Conservation (phyloP, 2,888 invertebrate species). For the Agrotis exclamationis region DNA sequence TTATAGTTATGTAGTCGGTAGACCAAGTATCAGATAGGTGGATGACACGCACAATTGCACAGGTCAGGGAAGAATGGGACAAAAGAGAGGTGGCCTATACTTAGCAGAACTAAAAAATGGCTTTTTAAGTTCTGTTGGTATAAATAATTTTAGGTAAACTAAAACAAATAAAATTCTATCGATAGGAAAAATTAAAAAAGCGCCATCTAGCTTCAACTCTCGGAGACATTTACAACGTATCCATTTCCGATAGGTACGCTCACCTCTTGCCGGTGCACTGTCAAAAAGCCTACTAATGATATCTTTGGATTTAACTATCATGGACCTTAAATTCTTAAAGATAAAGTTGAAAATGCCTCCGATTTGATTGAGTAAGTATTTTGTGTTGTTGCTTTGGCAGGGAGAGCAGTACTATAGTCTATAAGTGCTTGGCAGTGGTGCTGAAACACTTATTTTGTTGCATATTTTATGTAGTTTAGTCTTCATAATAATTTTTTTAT, state of each 20-base stretch:
- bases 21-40: too few species aligned
- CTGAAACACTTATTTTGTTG: not conserved
- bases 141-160: not conserved
- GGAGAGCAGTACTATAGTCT: conserved; percentile 25
- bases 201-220: conserved; percentile 47
- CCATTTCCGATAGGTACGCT: conserved; percentile 74
- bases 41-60: too few species aligned
- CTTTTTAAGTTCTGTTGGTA: not conserved
- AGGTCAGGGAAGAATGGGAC: too few species aligned
- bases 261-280: conserved; percentile 81
- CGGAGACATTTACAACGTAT: conserved; percentile 68
- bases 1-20: too few species aligned
- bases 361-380: conserved; percentile 69
- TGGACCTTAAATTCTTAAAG: conserved; percentile 60
- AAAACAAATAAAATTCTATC: not conserved
- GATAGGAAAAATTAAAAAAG: not conserved
- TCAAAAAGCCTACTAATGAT: conserved; percentile 75
- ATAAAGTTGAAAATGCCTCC: conserved; percentile 65
- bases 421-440: conserved; percentile 31
- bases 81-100: too few species aligned
- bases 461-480: not conserved
- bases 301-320: conserved; percentile 70
- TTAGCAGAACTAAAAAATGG: too few species aligned
- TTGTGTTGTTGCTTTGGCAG: conserved; percentile 46
- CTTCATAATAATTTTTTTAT: not conserved